Evolutionary conservation across 2,797 vertebrate species (phyloP), one percentile per base, ranked within the genome.

Genomic region (Semotilus atromaculatus): DNA sequence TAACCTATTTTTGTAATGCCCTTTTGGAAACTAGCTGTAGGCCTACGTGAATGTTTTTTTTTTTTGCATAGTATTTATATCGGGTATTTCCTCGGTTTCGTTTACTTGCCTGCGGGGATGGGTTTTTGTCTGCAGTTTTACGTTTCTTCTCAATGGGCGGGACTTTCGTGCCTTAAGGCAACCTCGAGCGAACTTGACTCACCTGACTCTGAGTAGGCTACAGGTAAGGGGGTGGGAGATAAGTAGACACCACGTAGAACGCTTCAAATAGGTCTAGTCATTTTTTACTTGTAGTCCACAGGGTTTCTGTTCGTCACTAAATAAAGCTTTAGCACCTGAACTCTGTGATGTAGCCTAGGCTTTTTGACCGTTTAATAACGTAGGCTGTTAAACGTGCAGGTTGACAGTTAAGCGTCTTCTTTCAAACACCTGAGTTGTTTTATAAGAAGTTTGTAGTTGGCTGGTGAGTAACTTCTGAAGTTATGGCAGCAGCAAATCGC

Each of bases 401-500:
- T 48, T 40, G 60, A 48, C 77, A 16, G 21, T 34, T 1, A 48
- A 53, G 64, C 64, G 23, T 38, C 3, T 26, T 67, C 29, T 80
- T 38, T 70, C 48, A 26, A 26, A 55, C 29, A 16, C 31, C 36
- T 68, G 29, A 31, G 11, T 16, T 5, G 23, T 64, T 68, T 70
- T 70, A 2, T 21, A 55, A 58, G 6, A 43, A 21, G 36, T 29
- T 72, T 60, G 48, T 4, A 0, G 11, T 48, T 73, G 13, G 34
- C 8, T 0, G 71, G 60, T 66, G 29, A 9, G 31, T 66, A 26
- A n/a, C 7, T 53, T 62, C 4, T 26, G 19, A 18, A 26, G 19
- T 18, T 51, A 95, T 95, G 94, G 94, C 91, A 23, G 21, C 55
- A 2, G 26, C 73, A 1, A 91, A 16, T 60, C 86, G 90, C 78